These are phyloP conservation scores for Odobenus rosmarus DNA, from an alignment of 2,113 vertebrate genomes.

Conservation along the genomic window DNA sequence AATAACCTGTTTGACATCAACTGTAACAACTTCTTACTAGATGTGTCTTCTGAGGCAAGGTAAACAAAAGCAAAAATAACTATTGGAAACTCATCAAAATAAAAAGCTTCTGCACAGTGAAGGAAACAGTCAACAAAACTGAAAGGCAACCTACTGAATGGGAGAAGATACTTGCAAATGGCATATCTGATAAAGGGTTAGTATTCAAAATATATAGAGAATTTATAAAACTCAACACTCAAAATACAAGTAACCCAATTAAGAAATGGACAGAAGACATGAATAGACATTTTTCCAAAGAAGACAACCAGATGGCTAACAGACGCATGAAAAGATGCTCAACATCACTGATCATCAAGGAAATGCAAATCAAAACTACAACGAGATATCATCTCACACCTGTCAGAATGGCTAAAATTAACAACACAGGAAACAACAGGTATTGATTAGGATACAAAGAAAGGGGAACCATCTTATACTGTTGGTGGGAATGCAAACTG, in stretches of 20 bases:
- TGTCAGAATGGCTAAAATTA: background rate
- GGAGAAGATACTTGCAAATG: background rate
- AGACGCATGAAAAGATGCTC: background rate
- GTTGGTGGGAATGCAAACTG: background rate
- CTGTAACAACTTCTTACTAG: background rate
- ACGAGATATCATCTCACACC: background rate
- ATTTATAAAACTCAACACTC: background rate
- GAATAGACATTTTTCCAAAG: background rate
- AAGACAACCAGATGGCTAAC: background rate
- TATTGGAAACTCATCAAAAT: background rate
- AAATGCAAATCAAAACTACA: background rate
- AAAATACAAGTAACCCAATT: background rate
- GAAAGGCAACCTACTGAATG: background rate
- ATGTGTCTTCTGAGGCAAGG: background rate
- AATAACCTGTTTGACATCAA: background rate
- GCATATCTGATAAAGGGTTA: background rate
- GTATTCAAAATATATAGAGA: background rate
- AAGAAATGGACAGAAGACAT: background rate
- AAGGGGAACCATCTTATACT: background rate
- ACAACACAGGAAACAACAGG: background rate
- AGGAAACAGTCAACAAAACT: background rate
- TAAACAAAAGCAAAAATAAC: background rate
- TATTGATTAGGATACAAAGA: background rate
- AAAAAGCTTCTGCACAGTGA: background rate
- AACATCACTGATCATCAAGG: background rate